Conservation (phyloP, 2,888 invertebrate genomes). For the Smittia sp. region DNA sequence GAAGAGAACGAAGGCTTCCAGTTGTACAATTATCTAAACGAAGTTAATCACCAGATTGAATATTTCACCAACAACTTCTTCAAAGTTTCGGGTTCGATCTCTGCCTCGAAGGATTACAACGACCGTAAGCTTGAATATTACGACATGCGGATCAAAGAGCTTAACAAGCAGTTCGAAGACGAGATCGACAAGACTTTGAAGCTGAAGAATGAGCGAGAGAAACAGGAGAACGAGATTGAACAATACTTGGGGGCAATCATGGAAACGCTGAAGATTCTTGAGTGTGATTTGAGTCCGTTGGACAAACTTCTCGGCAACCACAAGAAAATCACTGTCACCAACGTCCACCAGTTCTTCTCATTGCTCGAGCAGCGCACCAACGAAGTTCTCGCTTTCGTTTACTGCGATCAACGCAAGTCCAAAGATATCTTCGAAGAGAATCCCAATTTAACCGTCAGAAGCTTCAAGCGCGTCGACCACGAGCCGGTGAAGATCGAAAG, state of each 20-base stretch:
- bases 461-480: constrained; percentile 48
- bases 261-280: constrained; percentile 52
- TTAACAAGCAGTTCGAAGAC: constrained; percentile 45
- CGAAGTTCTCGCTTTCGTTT: constrained; percentile 57
- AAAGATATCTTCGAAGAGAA: constrained; percentile 39
- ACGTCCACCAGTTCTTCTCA: constrained; percentile 56
- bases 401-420: constrained; percentile 48
- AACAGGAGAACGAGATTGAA: constrained; percentile 44
- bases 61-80: constrained; percentile 43
- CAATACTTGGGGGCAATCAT: constrained; percentile 47
- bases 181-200: constrained; percentile 45
- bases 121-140: not conserved
- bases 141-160: constrained; percentile 44
- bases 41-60: constrained; percentile 51
- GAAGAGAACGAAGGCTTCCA: constrained; percentile 53
- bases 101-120: not conserved
- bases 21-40: constrained; percentile 52
- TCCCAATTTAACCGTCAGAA: constrained; percentile 49
- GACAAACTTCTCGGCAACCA: constrained; percentile 58
- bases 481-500: constrained; percentile 56
- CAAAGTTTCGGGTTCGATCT: not conserved
- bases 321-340: constrained; percentile 59
- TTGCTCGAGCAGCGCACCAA: constrained; percentile 58
- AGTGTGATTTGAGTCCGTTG: constrained; percentile 56
- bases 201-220: constrained; percentile 42